Percentiles rank a stretch among this genome's conserved stretches.
Conservation (phyloP, 2,113 vertebrate species). For the Pitta sordida region DNA sequence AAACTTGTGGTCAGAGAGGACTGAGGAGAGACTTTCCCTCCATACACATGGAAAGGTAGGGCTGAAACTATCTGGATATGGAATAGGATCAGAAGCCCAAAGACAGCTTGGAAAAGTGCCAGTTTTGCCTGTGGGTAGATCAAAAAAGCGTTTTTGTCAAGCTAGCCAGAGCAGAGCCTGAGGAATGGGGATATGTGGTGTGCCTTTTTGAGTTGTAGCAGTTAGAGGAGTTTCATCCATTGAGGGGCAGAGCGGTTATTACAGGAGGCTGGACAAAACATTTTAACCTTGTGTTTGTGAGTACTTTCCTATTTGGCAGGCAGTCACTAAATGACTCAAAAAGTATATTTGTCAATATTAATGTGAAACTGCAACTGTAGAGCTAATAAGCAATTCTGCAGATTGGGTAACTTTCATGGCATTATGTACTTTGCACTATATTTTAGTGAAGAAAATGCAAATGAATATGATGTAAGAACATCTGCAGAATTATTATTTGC, state of each 20-base stretch:
- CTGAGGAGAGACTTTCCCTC: not conserved
- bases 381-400: not conserved
- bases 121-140: not conserved
- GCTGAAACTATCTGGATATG: not conserved
- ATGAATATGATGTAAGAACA: not conserved
- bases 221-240: not conserved
- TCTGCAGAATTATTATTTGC: not conserved
- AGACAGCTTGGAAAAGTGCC: not conserved
- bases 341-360: not conserved
- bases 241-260: not conserved
- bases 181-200: accelerated
- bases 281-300: not conserved
- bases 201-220: not conserved
- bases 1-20: not conserved
- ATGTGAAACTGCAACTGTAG: not conserved
- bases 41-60: not conserved
- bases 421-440: not conserved
- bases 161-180: not conserved
- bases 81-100: not conserved
- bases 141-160: not conserved
- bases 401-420: not conserved
- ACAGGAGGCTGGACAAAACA: not conserved
- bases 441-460: constrained; percentile 20
- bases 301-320: not conserved
- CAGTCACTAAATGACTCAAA: not conserved